These are phyloP conservation scores for Danio kyathit DNA, from an alignment of 2,797 vertebrate species.

Conservation along the genomic window DNA sequence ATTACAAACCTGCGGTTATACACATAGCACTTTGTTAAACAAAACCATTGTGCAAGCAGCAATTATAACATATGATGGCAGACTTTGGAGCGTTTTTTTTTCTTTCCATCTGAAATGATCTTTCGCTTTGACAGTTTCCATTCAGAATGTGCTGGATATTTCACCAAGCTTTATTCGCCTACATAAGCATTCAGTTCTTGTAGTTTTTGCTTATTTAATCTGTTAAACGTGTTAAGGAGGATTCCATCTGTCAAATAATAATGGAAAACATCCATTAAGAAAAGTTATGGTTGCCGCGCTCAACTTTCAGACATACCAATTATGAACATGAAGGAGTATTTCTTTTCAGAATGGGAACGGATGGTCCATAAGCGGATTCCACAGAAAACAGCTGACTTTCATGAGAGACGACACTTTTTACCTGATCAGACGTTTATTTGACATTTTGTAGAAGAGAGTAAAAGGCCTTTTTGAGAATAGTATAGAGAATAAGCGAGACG, in stretches of 20 bases:
- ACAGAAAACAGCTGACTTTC: conserved; percentile 15
- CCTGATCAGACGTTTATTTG: conserved; percentile 34
- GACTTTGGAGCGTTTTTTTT: neutral
- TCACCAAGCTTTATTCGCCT: neutral
- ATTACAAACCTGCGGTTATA: conserved; percentile 7
- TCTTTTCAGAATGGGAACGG: conserved; percentile 19
- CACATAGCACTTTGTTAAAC: conserved; percentile 15
- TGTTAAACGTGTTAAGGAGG: conserved; percentile 27
- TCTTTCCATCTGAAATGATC: neutral
- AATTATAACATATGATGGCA: conserved; percentile 6
- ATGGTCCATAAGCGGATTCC: conserved; percentile 28
- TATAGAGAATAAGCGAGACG: neutral
- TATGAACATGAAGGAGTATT: conserved; percentile 29
- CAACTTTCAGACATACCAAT: conserved; percentile 50
- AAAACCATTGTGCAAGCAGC: neutral
- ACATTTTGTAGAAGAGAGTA: neutral
- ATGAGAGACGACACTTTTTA: neutral
- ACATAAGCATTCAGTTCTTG: conserved; percentile 12
- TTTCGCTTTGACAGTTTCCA: conserved; percentile 3
- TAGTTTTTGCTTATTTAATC: conserved; percentile 42
- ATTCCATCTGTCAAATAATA: conserved; percentile 24
- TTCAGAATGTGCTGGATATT: conserved; percentile 13
- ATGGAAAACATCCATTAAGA: conserved; percentile 29
- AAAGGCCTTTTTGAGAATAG: neutral
- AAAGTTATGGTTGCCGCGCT: conserved; percentile 37